Evolutionary conservation across 1,140 invertebrate genomes (phyloP).

Genomic region (Leptonema lineaticorne): DNA sequence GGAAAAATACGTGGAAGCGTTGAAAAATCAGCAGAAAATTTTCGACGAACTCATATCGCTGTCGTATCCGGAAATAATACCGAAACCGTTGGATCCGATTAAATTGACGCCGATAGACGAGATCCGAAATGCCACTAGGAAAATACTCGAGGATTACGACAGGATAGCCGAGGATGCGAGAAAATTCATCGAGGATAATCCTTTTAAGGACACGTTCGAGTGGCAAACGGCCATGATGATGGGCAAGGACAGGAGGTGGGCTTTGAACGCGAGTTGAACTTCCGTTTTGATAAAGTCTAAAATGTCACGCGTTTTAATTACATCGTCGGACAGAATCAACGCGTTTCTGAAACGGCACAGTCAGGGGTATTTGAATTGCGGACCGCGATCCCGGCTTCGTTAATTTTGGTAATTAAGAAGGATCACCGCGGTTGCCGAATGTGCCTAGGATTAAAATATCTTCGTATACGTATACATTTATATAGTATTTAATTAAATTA

Average conservation of each 20-base stretch:
- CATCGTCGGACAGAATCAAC: too few species aligned
- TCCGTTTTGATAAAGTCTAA: too few species aligned
- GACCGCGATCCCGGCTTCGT: too few species aligned
- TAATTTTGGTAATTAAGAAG: too few species aligned
- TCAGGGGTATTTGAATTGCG: too few species aligned
- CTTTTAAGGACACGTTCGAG: slow-evolving; percentile 47
- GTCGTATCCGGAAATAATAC: slow-evolving; percentile 53
- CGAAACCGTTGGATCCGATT: slow-evolving; percentile 46
- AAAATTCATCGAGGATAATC: slow-evolving; percentile 47
- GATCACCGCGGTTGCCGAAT: too few species aligned
- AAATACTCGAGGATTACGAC: slow-evolving; percentile 48
- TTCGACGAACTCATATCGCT: slow-evolving; percentile 56
- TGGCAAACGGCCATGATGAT: slow-evolving; percentile 51
- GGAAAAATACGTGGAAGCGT: slow-evolving; percentile 53
- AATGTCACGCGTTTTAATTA: too few species aligned
- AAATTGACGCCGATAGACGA: slow-evolving; percentile 46
- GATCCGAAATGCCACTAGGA: slow-evolving; percentile 44
- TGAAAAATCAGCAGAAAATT: slow-evolving; percentile 53
- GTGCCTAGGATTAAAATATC: too few species aligned
- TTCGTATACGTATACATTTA: too few species aligned
- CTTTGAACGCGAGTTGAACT: slow-evolving; percentile 42
- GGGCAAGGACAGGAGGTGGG: slow-evolving; percentile 49
- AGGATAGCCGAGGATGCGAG: slow-evolving; percentile 44
- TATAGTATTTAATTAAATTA: too few species aligned
- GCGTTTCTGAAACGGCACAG: too few species aligned